Conservation (phyloP, 2,888 invertebrate genomes). For the Thalpophila matura region DNA sequence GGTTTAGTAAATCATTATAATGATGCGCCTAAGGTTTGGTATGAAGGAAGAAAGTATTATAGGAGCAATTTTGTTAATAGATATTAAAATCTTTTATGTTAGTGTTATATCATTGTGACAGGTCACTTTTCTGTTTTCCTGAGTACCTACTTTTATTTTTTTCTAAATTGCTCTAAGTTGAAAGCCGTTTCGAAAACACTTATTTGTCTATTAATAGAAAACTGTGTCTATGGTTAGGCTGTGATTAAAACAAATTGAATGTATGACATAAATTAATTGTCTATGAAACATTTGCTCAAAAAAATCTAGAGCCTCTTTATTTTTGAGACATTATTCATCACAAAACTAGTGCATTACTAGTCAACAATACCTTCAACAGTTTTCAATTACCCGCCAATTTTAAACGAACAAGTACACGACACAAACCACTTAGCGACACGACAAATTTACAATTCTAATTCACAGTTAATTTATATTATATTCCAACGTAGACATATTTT, state of each 20-base stretch:
- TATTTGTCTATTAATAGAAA: conserved; percentile 3
- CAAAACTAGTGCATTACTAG: conserved; percentile 18
- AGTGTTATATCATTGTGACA: conserved; percentile 55
- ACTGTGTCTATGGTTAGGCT: too few relatives aligned
- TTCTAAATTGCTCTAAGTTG: background rate
- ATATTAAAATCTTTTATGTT: conserved; percentile 61
- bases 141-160: too few relatives aligned
- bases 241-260: too few relatives aligned
- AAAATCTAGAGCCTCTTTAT: background rate
- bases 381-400: conserved; percentile 65
- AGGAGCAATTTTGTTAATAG: conserved; percentile 62
- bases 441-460: conserved; percentile 84
- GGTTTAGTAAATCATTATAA: conserved; percentile 67
- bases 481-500: conserved; percentile 74
- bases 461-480: conserved; percentile 80
- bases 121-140: conserved; percentile 37
- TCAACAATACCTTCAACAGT: conserved; percentile 40
- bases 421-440: conserved; percentile 73
- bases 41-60: conserved; percentile 57
- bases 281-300: background rate
- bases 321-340: background rate
- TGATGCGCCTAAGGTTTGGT: conserved; percentile 57
- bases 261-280: background rate
- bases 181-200: background rate
- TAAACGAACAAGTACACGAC: conserved; percentile 64